Conservation (phyloP, 2,888 invertebrate genomes). For the Drosophila rellima region DNA sequence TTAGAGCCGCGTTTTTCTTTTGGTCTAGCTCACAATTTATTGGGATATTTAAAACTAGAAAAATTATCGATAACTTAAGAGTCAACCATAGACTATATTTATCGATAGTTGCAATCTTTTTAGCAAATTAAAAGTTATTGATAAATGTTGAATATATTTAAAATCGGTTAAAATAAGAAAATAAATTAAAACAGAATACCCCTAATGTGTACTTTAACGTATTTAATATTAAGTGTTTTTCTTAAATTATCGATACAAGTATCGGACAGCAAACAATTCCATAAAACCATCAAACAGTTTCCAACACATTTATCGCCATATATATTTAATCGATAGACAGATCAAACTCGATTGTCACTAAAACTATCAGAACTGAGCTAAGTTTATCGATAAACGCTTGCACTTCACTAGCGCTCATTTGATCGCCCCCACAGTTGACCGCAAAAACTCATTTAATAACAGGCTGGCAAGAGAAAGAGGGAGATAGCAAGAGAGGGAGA, state of each 20-base stretch:
- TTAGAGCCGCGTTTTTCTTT: neutral
- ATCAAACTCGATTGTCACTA: too few species aligned
- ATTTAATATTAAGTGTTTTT: too few species aligned
- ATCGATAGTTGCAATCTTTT: neutral
- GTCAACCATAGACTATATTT: neutral
- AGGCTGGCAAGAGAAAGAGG: constrained; percentile 5
- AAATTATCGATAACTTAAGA: neutral
- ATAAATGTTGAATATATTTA: neutral
- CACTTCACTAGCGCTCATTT: constrained; percentile 7
- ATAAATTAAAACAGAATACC: too few species aligned
- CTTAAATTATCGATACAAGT: too few species aligned
- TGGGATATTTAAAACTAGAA: neutral
- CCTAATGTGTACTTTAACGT: too few species aligned
- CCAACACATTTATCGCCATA: too few species aligned
- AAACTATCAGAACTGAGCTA: too few species aligned
- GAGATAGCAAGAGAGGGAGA: constrained; percentile 6
- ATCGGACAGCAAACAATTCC: too few species aligned
- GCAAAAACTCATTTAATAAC: constrained; percentile 66
- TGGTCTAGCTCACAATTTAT: neutral
- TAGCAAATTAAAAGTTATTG: neutral
- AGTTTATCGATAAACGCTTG: constrained; percentile 16
- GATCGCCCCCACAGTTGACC: constrained; percentile 43
- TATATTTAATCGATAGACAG: too few species aligned
- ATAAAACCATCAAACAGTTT: neutral
- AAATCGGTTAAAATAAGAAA: too few species aligned